Evolutionary conservation across 2,797 vertebrate species (phyloP), one percentile per base, ranked within the genome.

Genomic region (Rousettus madagascariensis): DNA sequence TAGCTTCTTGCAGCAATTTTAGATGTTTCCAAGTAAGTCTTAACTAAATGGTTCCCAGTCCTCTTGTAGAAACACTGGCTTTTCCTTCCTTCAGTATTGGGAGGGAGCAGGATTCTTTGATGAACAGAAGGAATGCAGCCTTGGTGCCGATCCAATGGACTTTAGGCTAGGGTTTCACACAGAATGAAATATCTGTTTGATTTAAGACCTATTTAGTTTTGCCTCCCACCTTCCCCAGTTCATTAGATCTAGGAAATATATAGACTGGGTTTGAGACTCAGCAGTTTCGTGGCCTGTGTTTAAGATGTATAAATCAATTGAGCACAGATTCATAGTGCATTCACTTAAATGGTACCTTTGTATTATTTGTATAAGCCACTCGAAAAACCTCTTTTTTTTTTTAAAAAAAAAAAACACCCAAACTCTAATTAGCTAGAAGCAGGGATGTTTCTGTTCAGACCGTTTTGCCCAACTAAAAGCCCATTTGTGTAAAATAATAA

Each of bases 1-100:
- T 28, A 72, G 26, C 49, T 92, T 72, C 79, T 86, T 77, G 53
- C 49, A 91, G 66, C 71, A 85, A 55, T 71, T 91, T 75, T 49
- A 38, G 20, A 86, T 65, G 30, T 94, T 97, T 94, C 93, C 93
- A 55, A 80, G 63, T 22, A 30, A 86, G 86, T 10, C 80, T 94
- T 41, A 89, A 88, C 93, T 96, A 55, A 77, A 91, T 94, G n/a
- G 22, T 84, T 88, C 53, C 91, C 84, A 53, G 77, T 46, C 77
- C 84, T 83, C 80, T 38, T 8, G 12, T 8, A 77, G 65, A 71
- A 30, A 30, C 3, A 17, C 65, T 22, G 77, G 77, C 53, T 95
- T 90, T 86, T 59, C 86, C 92, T 66, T 71, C 57, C 24, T 75
- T 69, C 65, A 10, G 85, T 84, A 43, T 68, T 46, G n/a, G 51